A percentile compares a stretch with the other conserved stretches of the same genome.
Evolutionary conservation across 2,797 vertebrate genomes (phyloP).

Genomic region (Tamandua tetradactyla): DNA sequence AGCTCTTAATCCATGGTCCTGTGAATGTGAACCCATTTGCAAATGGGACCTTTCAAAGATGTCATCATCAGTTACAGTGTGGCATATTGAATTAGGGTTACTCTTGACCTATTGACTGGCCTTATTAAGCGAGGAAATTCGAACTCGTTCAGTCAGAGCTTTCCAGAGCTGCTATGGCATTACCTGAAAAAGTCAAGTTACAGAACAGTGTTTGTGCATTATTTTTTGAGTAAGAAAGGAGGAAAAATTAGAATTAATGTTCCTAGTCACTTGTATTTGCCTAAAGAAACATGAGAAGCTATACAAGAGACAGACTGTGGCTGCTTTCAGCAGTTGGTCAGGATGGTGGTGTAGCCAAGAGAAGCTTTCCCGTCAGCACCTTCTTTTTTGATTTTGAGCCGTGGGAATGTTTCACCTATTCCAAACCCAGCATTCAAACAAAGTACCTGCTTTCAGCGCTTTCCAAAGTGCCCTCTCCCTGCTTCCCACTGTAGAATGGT

Average conservation of each 20-base stretch:
- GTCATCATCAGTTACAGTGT: too few relatives aligned
- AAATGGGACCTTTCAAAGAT: too few relatives aligned
- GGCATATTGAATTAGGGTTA: too few relatives aligned
- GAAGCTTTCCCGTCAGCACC: too few relatives aligned
- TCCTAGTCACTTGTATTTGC: not conserved
- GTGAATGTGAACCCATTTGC: too few relatives aligned
- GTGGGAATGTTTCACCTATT: not conserved
- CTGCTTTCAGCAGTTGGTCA: fast-evolving
- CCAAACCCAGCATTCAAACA: not conserved
- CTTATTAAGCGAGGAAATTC: too few relatives aligned
- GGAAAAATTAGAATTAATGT: too few relatives aligned
- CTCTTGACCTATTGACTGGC: too few relatives aligned
- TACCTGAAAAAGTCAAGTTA: not conserved
- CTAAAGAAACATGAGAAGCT: not conserved
- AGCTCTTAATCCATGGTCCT: too few relatives aligned
- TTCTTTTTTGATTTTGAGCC: not conserved
- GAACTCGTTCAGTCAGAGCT: too few relatives aligned
- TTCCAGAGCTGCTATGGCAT: too few relatives aligned
- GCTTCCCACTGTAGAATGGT: not conserved
- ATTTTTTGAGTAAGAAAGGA: not conserved
- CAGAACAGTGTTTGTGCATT: not conserved
- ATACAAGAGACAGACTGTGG: not conserved
- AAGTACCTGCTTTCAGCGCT: not conserved
- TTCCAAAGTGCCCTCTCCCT: fast-evolving
- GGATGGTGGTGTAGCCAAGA: not conserved